Evolutionary conservation across 2,888 invertebrate genomes (phyloP).

Genomic region (Eustalomyia histrio): DNA sequence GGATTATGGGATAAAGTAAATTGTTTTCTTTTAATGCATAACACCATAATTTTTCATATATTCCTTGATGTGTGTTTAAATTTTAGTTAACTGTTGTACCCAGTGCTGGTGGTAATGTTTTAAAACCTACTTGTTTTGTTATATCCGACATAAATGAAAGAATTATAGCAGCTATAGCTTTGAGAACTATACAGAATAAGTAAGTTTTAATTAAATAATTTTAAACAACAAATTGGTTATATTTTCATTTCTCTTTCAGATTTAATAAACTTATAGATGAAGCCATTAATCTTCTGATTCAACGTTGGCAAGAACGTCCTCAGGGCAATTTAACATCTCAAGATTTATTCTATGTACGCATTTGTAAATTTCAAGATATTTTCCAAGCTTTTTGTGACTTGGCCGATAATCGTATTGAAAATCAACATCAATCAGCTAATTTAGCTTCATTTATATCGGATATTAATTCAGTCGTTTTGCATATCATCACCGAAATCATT

Average conservation of each 20-base stretch:
- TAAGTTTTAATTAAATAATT: constrained; percentile 52
- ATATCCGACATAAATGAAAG: constrained; percentile 90
- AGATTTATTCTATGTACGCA: constrained; percentile 88
- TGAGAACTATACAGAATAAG: constrained; percentile 83
- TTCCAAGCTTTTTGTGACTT: constrained; percentile 83
- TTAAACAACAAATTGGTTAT: no score
- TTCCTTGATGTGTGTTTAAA: background rate
- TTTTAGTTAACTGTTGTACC: constrained; percentile 75
- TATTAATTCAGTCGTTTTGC: constrained; percentile 82
- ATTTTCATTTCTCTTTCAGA: constrained; percentile 8
- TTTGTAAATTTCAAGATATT: constrained; percentile 85
- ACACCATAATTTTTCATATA: background rate
- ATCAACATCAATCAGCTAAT: constrained; percentile 82
- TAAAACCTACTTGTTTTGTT: constrained; percentile 80
- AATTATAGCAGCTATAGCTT: constrained; percentile 86
- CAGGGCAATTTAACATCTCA: constrained; percentile 83
- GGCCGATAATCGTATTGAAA: constrained; percentile 82
- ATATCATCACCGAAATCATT: constrained; percentile 84
- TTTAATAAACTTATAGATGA: constrained; percentile 80
- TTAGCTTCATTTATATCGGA: constrained; percentile 81
- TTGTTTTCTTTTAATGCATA: constrained; percentile 49
- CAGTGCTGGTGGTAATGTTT: constrained; percentile 71
- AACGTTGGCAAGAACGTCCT: constrained; percentile 78
- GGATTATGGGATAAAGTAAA: constrained; percentile 84
- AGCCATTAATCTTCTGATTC: constrained; percentile 82